Conservation (phyloP, 2,113 vertebrate species). For the Micromys minutus region DNA sequence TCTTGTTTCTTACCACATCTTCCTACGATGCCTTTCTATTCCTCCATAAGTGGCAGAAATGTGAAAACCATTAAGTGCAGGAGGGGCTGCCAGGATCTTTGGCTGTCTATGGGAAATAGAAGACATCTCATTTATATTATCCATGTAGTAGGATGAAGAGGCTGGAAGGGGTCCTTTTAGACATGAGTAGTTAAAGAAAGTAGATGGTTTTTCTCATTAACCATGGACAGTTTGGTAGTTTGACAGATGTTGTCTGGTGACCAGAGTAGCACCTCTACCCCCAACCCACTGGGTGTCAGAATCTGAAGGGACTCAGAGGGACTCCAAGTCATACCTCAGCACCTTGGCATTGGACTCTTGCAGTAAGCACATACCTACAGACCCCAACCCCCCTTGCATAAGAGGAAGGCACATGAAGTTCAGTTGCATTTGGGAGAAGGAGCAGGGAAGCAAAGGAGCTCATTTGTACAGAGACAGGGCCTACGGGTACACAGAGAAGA, state of each 20-base stretch:
- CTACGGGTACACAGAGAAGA: not conserved
- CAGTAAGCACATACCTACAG: not conserved
- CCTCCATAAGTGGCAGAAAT: conserved; percentile 76
- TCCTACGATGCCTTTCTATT: not conserved
- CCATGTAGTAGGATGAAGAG: conserved; percentile 59
- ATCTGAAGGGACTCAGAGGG: not conserved
- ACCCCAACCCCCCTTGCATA: not conserved
- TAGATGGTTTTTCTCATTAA: not conserved
- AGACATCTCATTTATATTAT: conserved; percentile 77
- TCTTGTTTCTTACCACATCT: not conserved
- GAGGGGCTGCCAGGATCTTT: conserved; percentile 49
- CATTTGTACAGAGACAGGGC: not conserved
- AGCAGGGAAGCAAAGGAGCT: not conserved
- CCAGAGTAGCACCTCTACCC: not conserved
- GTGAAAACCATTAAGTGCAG: conserved; percentile 80
- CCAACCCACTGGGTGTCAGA: not conserved
- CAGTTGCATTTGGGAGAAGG: not conserved
- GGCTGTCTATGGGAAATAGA: conserved; percentile 72
- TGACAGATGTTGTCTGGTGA: not conserved
- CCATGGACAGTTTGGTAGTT: not conserved
- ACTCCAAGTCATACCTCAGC: not conserved
- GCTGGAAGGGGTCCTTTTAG: not conserved
- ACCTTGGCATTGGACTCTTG: not conserved
- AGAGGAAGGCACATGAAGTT: not conserved
- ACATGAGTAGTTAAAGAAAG: not conserved